Percentiles rank a stretch among this genome's conserved stretches.
These are phyloP conservation scores for Recurvirostra avosetta DNA, from an alignment of 2,113 vertebrate genomes.

Conservation along the genomic window DNA sequence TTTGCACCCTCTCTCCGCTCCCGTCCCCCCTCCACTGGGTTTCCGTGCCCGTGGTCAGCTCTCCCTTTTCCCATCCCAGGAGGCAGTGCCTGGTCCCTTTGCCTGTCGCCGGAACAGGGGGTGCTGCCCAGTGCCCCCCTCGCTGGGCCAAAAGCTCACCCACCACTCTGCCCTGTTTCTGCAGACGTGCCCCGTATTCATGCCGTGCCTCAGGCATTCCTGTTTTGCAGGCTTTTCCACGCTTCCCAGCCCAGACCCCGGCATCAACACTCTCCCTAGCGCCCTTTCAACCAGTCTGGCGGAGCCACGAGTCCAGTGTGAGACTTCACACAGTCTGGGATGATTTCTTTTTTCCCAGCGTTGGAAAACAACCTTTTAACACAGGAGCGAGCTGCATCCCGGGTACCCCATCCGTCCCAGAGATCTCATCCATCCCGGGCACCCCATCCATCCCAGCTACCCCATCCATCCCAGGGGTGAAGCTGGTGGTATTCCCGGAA, in stretches of 20 bases:
- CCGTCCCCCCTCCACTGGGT: neutral
- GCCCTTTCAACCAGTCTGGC: neutral
- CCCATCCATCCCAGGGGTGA: no score
- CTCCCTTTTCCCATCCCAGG: neutral
- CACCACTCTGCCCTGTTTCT: neutral
- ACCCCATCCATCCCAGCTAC: neutral
- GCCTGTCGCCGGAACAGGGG: rapidly evolving
- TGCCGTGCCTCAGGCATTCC: rapidly evolving
- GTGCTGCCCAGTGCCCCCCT: neutral
- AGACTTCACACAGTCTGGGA: neutral
- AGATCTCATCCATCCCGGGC: neutral
- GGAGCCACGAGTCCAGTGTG: neutral
- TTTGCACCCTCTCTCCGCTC: neutral
- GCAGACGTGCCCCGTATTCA: rapidly evolving
- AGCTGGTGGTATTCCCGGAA: neutral
- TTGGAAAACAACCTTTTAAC: neutral
- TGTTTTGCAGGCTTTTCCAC: neutral
- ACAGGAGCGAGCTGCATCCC: neutral
- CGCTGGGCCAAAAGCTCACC: neutral
- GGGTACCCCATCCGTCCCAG: neutral
- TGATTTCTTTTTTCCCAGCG: no score
- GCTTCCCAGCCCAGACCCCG: rapidly evolving
- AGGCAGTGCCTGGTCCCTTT: neutral
- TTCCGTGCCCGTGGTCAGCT: rapidly evolving
- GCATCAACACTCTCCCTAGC: neutral